Base-by-base conservation (phyloP, 2,888 invertebrate species). In the Athetis lepigone region DNA sequence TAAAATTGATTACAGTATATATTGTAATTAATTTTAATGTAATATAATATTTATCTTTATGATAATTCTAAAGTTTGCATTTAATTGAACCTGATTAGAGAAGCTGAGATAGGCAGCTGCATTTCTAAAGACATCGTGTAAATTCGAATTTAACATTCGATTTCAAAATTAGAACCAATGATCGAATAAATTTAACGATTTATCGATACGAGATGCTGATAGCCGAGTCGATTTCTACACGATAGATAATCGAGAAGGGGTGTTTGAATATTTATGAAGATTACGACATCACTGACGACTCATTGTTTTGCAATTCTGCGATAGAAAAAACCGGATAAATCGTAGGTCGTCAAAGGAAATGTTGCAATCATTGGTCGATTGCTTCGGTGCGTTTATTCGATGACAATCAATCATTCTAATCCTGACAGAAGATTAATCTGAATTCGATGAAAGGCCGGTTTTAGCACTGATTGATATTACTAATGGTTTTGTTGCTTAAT, bases 401-500 rank as follows among this genome's bases (percentile, higher is more conserved):
- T 39, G 68, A 63, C 60, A 77, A 67, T 78, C 59, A 63, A 66
- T 62, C 61, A 65, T 33, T 6, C 5, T 37, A 50, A 55, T 61
- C 21, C 45, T 61, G 69, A 76, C 69, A 63, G 50, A 56, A 59
- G 54, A 62, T 79, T 76, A 69, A 72, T 77, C 49, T 65, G 25
- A 27, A 61, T 56, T 23, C 37, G 49, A 70, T 71, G 67, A 37
- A 11, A 55, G 16, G 37, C 52, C 25, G 56, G 60, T 74, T 23
- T 13, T 19, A 9, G 46, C 18, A 37, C 33, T 51, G 54, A 50
- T 74, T 54, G 37, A 67, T 59, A 68, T 68, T 54, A n/a, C 19
- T 68, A 61, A 61, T 36, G 33, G 36, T 50, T 46, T 18, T 40
- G 37, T 70, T 70, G 61, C 52, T 25, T 9, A 57, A 70, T 50